These are phyloP conservation scores for Notoglanidium macrostoma DNA, from an alignment of 2,797 vertebrate genomes.

Conservation along the genomic window DNA sequence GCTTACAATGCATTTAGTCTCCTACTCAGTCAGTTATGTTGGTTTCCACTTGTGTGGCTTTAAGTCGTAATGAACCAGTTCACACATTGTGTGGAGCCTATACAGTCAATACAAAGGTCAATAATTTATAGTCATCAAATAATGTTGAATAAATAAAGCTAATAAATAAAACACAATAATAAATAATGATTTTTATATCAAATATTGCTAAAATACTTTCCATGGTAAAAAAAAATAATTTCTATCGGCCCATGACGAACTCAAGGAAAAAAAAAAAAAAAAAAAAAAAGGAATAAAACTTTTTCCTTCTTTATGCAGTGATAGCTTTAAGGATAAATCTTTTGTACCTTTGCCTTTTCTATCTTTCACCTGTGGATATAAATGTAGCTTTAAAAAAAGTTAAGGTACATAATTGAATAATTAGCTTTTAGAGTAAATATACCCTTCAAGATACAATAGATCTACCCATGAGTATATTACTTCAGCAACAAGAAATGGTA, in stretches of 20 bases:
- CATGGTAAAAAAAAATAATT: neutral
- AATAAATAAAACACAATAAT: conserved; percentile 56
- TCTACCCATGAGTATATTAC: neutral
- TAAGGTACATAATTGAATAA: no score
- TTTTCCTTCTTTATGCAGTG: neutral
- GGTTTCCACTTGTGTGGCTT: conserved; percentile 43
- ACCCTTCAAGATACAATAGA: neutral
- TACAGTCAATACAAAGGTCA: conserved; percentile 22
- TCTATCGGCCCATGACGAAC: neutral
- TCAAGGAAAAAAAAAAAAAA: neutral
- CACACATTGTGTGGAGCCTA: conserved; percentile 34
- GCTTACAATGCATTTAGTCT: conserved; percentile 62
- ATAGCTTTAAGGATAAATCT: neutral
- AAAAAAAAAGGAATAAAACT: neutral
- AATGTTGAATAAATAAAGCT: conserved; percentile 53
- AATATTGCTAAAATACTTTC: conserved; percentile 30
- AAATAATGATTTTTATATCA: conserved; percentile 51
- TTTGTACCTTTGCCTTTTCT: neutral
- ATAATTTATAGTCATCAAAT: conserved; percentile 26
- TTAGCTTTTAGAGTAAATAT: neutral
- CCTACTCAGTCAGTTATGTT: conserved; percentile 38
- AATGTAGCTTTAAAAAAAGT: neutral
- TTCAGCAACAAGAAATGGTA: conserved; percentile 2
- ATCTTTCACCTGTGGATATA: neutral
- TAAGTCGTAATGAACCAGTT: conserved; percentile 33